Base-by-base conservation (phyloP, 2,797 vertebrate genomes). In the Adrianichthys oophorus region DNA sequence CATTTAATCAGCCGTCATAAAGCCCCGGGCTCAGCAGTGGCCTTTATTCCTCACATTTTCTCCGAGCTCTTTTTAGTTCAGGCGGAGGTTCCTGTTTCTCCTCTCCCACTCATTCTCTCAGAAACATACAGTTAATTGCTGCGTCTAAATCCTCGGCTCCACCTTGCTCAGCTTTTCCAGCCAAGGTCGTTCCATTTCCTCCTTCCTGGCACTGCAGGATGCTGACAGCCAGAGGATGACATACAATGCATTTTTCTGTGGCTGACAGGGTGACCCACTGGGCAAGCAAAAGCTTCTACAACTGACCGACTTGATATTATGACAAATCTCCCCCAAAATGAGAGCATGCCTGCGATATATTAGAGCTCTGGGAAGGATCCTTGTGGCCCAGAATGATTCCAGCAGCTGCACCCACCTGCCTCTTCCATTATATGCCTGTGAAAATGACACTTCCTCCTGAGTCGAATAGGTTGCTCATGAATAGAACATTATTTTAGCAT, bases 291-390 rank as follows among this genome's bases (percentile, higher is more conserved):
- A 82, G 86, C 86, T 82, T 75, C 87, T 72, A 74, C 78, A 70
- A 82, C 79, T 73, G 80, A 79, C 82, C 70, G 55, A 68, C 74
- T 76, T 68, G 49, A 82, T 91, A 92, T 92, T 91, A 90, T 92
- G 89, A 92, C 89, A 91, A 91, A 92, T 91, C 82, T 90, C 80
- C 89, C 77, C 83, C 73, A 86, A 74, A 89, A 91, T 87, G 81
- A 84, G 83, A 89, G 72, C 69, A 59, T 51, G 80, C 89, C 64
- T 74, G 89, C 80, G 79, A 91, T 89, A 85, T 79, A 92, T 92
- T 89, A 86, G 81, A 73, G 62, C 48, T 78, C 62, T 67, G 82
- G 83, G 89, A 85, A 54, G 87, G 70, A 83, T 85, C 80, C 82
- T 79, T 23, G 62, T 78, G 85, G 78, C 66, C 75, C 73, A 65